phyloP scores from a whole-genome alignment of 2,888 invertebrate species.

The Nudaria mundana region DNA sequence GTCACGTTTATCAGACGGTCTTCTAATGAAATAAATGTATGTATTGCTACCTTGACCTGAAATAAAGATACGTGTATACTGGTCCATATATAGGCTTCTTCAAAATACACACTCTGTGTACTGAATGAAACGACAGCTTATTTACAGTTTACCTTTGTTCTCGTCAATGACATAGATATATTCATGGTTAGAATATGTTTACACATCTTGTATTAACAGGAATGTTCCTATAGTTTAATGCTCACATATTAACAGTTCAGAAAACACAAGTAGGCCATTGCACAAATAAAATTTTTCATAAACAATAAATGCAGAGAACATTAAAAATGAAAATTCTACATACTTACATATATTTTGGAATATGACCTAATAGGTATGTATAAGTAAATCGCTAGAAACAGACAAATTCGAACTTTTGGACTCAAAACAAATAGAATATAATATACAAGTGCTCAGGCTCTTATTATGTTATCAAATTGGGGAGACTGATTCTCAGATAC shows the following conservation, averaged over 20 bases:
- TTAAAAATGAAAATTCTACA: too few species aligned
- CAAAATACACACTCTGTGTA: constrained; percentile 2
- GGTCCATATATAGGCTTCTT: not conserved
- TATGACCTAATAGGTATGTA: too few species aligned
- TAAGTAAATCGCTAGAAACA: too few species aligned
- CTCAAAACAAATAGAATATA: too few species aligned
- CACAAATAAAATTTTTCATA: too few species aligned
- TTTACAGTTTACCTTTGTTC: not conserved
- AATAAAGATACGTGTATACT: not conserved
- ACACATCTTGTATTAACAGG: not conserved
- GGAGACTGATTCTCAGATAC: too few species aligned
- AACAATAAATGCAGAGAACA: too few species aligned
- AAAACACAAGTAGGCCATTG: too few species aligned
- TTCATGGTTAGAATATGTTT: not conserved
- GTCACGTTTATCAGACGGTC: not conserved
- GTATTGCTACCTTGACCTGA: constrained; percentile 7
- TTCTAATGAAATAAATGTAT: not conserved
- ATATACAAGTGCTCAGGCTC: too few species aligned
- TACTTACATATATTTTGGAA: too few species aligned
- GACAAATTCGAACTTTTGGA: too few species aligned
- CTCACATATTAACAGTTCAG: not conserved
- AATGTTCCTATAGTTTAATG: not conserved
- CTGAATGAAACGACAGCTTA: not conserved
- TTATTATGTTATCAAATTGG: too few species aligned
- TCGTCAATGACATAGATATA: not conserved